phyloP scores from a whole-genome alignment of 2,797 vertebrate species.

The Netta rufina region DNA sequence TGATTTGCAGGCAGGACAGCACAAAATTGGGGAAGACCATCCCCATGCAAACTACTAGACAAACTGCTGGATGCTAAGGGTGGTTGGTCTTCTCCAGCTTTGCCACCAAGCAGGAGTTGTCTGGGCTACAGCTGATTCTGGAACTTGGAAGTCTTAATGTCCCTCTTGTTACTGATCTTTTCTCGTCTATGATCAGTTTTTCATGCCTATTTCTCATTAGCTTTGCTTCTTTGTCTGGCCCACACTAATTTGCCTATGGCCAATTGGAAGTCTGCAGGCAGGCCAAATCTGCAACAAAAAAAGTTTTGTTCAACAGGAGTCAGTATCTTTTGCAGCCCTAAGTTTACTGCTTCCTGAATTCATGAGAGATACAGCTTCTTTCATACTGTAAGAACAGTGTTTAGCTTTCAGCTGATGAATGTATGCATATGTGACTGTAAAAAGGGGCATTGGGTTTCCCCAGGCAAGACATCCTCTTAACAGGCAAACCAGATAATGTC shows the following conservation, averaged over 20 bases:
- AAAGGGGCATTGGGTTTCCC: background rate
- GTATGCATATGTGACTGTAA: rapidly evolving
- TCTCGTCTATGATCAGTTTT: background rate
- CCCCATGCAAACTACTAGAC: background rate
- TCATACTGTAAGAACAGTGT: background rate
- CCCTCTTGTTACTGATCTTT: background rate
- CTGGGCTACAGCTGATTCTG: rapidly evolving
- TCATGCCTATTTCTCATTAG: background rate
- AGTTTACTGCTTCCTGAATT: background rate
- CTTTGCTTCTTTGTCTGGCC: background rate
- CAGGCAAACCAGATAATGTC: background rate
- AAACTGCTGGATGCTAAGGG: background rate
- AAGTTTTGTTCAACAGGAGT: background rate
- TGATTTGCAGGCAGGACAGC: background rate
- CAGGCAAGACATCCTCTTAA: background rate
- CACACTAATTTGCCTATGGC: background rate
- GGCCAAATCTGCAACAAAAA: background rate
- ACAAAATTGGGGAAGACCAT: background rate
- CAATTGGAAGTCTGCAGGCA: background rate
- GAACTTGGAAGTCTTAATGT: background rate
- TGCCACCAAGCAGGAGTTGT: rapidly evolving
- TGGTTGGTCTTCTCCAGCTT: background rate
- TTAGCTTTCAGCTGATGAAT: background rate
- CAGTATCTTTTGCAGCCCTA: background rate
- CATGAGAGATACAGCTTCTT: background rate